Evolutionary conservation across 1,140 invertebrate species (phyloP), one percentile per base, ranked within the genome.

Genomic region (Drosophila kanapiae): DNA sequence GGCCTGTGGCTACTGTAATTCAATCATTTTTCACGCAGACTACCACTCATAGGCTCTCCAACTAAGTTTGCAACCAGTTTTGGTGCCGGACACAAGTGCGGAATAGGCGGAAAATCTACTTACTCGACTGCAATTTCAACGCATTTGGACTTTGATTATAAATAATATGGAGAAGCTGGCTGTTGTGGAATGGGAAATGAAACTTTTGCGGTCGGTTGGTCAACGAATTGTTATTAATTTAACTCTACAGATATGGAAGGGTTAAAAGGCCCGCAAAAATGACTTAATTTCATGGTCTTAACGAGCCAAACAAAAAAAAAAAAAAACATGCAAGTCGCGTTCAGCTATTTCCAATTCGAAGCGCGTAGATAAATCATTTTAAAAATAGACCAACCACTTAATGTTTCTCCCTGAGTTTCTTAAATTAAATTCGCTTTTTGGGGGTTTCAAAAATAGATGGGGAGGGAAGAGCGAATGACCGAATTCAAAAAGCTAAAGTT

Each of bases 71-170:
- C 53, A 80, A 79, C 78, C 65, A 40, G 78, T 75, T 80, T 80
- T 60, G 56, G n/a, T 40, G 23, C 53, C 53, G 53, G 53, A 56
- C 53, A 56, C 53, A 38, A 54, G 40, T 33, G 35, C 48, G 38
- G 29, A 27, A 56, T 56, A 56, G 43, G 35, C 35, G 29, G 42
- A 23, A 64, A 61, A 67, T 70, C 57, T 33, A 61, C 54, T 51
- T 45, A 69, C 43, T 47, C 54, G 49, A 16, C 48, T 47, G 65
- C 53, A 79, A 79, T 80, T 68, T 79, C 40, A 75, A 71, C 78
- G 38, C 79, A 71, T 59, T 82, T 81, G 78, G 80, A 80, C 71
- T 80, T 76, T 80, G 74, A 81, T 78, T 72, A 77, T 56, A 77
- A 74, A 68, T 51, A 54, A 59, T 54, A 76, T 38, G 51, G 37